Percentiles rank a stretch among this genome's conserved stretches.
These are phyloP conservation scores for Pogoniulus pusillus DNA, from an alignment of 2,797 vertebrate species.

Conservation along the genomic window DNA sequence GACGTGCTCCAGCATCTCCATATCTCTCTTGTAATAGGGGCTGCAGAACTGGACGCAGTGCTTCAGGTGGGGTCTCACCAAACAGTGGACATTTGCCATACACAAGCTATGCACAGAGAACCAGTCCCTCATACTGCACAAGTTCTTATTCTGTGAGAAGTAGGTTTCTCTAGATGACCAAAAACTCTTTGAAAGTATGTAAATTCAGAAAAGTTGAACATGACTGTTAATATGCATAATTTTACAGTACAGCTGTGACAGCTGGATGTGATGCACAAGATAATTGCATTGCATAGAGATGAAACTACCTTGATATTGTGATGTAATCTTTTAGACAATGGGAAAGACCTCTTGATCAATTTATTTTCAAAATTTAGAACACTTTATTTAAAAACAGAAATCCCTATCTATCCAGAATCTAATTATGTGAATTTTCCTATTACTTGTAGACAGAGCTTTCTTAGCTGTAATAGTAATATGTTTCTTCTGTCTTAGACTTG, in stretches of 20 bases:
- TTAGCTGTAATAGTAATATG: not conserved
- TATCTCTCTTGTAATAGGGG: too few species aligned
- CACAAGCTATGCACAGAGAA: not conserved
- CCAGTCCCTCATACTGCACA: not conserved
- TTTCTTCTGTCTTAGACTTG: not conserved
- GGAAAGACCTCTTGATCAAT: not conserved
- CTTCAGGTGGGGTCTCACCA: too few species aligned
- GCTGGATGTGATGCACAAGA: conserved; percentile 10
- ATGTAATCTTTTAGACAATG: not conserved
- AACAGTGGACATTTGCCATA: not conserved
- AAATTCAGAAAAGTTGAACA: conserved; percentile 42
- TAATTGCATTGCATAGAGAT: conserved; percentile 16
- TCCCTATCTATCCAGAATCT: not conserved
- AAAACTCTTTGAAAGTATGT: not conserved
- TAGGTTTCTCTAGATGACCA: conserved; percentile 34
- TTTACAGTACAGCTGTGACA: conserved; percentile 46
- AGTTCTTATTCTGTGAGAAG: not conserved
- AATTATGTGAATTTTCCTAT: not conserved
- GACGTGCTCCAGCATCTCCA: too few species aligned
- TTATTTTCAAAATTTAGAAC: not conserved
- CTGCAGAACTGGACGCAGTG: too few species aligned
- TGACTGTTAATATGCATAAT: conserved; percentile 35
- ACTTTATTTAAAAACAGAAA: not conserved
- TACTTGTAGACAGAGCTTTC: not conserved
- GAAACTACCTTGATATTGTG: not conserved